Base-by-base conservation (phyloP, 2,113 vertebrate species). In the Benitochromis conjunctus region DNA sequence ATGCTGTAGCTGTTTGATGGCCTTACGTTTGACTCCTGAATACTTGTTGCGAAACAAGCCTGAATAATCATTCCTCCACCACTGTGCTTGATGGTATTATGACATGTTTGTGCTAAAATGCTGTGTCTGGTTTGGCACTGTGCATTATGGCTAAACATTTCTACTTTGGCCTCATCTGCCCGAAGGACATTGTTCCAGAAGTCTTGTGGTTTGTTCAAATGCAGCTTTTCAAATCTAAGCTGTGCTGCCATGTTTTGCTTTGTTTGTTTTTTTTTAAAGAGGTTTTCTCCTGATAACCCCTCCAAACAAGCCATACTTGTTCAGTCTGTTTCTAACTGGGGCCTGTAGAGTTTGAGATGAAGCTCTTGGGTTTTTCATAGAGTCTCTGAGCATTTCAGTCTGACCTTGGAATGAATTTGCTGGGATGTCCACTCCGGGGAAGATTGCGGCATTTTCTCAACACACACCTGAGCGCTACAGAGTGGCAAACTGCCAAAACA, bases 241-340 rank as follows among this genome's bases (percentile, higher is more conserved):
- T 11, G 14, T 74, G 43, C 14, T 0, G 9, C 9, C 69, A 74
- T 19, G 69, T 26, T 26, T 10, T 2, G 1, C 4, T 4, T 0
- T 12, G 6, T 34, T 34, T 5, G 0, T 1, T 3, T 34, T 2
- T 5, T 14, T 57, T 8, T 57, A 5, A n/a, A 71, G 13, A 26
- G 64, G 38, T 8, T 46, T 48, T 26, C 41, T 71, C 21, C 14
- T 48, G 64, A 24, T 43, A 48, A 48, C 24, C 69, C 41, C 16
- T 48, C 24, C 43, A 48, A 19, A 29, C 14, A 74, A 19, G 41
- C 21, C 3, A 3, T 19, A 74, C 13, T 74, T 74, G 69, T 48
- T 48, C 41, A 74, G 41, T 29, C 43, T 48, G 26, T 24, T 46
- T 74, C 43, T 51, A 74, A 74, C 43, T 48, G 43, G 43, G 9